Base-by-base conservation (phyloP, 2,888 invertebrate genomes). In the Leptinotarsa rubiginosa region DNA sequence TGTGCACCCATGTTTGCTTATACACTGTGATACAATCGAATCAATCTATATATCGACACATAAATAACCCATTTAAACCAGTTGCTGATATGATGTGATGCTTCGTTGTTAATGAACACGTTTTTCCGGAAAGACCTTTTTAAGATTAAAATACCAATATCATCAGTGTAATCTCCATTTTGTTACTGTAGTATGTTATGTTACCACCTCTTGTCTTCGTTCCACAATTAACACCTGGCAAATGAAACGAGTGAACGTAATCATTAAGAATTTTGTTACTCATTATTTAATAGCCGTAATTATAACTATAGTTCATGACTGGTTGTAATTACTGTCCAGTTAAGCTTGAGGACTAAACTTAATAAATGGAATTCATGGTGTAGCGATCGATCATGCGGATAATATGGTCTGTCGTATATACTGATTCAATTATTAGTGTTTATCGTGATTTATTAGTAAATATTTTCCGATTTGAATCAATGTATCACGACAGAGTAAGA, bases 401-500 rank as follows among this genome's bases (percentile, higher is more conserved):
- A 68, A 68, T 68, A 22, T 31, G 68, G 54, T 54, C 31, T 68
- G 68, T 68, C 68, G 18, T 31, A 25, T 41, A 16, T n/a, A 31
- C 5, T 25, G 25, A 54, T 54, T 68, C 25, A 54, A 52, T 68
- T 52, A 52, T 54, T 18, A 41, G 25, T 54, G 54, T 47, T 52
- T 20, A n/a, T 41, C 18, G 4, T 52, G 68, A 68, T 68, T 68
- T 18, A 68, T 68, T 22, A 41, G 62, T 41, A 18, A 41, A 62
- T 62, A 62, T 62, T 62, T 62, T 62, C n/a, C n/a, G 41, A 41
- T 62, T 62, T 18, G 1, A 41, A 62, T 62, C 41, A 18, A 41
- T 62, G 4, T 41, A n/a, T 25, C 3, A n/a, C 41, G 16, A 41
- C 41, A n/a, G 62, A n/a, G n/a, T 10, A 15, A 56, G 4, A 56